Evolutionary conservation across 2,113 vertebrate genomes (phyloP).

Genomic region (Heterochromis multidens): DNA sequence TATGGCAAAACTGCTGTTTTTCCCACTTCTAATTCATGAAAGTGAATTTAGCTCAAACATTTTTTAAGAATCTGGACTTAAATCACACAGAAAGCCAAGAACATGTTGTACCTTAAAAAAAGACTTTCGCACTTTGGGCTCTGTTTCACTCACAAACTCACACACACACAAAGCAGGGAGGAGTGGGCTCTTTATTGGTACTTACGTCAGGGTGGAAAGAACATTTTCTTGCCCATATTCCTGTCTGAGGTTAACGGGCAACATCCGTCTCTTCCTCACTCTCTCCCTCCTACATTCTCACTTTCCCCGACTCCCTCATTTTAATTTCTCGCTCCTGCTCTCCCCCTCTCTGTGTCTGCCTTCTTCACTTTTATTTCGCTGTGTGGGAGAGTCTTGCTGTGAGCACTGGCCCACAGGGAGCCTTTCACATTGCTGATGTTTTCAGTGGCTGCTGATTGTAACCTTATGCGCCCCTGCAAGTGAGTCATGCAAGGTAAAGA

Average conservation of each 20-base stretch:
- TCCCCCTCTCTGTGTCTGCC: constrained; percentile 15
- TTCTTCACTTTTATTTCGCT: constrained; percentile 32
- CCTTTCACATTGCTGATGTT: constrained; percentile 27
- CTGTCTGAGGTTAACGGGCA: constrained; percentile 66
- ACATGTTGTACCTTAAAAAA: constrained; percentile 47
- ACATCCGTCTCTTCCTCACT: constrained; percentile 52
- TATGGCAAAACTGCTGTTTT: background rate
- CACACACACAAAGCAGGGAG: background rate
- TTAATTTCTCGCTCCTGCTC: constrained; percentile 15
- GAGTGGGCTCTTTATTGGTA: constrained; percentile 60
- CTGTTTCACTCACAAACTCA: background rate
- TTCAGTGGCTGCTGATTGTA: constrained; percentile 47
- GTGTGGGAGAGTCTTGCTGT: constrained; percentile 36
- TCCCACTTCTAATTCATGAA: background rate
- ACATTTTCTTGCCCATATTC: constrained; percentile 66
- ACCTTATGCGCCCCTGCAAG: constrained; percentile 27
- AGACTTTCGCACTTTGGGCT: constrained; percentile 19
- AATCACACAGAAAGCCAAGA: constrained; percentile 18
- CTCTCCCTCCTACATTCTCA: constrained; percentile 24
- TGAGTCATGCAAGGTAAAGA: constrained; percentile 46
- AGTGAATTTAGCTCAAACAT: background rate
- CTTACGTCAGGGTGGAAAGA: constrained; percentile 74
- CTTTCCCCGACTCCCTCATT: background rate
- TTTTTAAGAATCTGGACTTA: background rate
- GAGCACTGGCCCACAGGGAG: constrained; percentile 32